These are phyloP conservation scores for Parnassius smintheus DNA, from an alignment of 2,888 invertebrate genomes.

Conservation along the genomic window DNA sequence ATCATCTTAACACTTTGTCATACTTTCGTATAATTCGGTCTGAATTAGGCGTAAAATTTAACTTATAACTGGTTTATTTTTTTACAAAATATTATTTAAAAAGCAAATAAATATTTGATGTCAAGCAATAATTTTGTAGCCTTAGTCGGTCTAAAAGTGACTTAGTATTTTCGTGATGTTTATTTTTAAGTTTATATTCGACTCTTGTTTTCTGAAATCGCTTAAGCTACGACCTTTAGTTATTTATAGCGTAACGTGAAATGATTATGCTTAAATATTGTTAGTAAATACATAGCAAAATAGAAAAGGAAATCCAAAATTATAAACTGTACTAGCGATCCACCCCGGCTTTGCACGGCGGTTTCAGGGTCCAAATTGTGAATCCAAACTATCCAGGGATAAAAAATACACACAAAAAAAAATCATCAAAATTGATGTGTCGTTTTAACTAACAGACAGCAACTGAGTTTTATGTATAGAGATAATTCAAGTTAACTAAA, in stretches of 20 bases:
- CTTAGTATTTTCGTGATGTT: constrained; percentile 17
- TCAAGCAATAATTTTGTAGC: constrained; percentile 68
- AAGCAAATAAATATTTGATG: constrained; percentile 35
- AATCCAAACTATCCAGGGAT: too few relatives aligned
- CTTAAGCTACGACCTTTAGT: too few relatives aligned
- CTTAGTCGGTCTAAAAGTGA: constrained; percentile 58
- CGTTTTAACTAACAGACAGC: too few relatives aligned
- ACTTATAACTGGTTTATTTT: constrained; percentile 10
- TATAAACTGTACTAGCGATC: too few relatives aligned
- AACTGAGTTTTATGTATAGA: constrained; percentile 9
- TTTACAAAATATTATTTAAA: constrained; percentile 12
- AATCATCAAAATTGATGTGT: too few relatives aligned
- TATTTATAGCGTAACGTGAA: too few relatives aligned
- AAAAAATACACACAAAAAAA: too few relatives aligned
- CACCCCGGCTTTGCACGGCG: too few relatives aligned
- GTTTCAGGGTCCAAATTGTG: too few relatives aligned
- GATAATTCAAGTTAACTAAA: too few relatives aligned
- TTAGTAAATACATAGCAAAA: neutral
- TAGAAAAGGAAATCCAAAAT: neutral
- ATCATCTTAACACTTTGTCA: constrained; percentile 6
- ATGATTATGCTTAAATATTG: neutral
- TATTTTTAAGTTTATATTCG: constrained; percentile 12
- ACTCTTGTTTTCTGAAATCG: constrained; percentile 18
- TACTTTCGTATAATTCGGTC: constrained; percentile 13
- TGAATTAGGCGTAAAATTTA: constrained; percentile 7